Base-by-base conservation (phyloP, 2,113 vertebrate genomes). In the Cavia porcellus region DNA sequence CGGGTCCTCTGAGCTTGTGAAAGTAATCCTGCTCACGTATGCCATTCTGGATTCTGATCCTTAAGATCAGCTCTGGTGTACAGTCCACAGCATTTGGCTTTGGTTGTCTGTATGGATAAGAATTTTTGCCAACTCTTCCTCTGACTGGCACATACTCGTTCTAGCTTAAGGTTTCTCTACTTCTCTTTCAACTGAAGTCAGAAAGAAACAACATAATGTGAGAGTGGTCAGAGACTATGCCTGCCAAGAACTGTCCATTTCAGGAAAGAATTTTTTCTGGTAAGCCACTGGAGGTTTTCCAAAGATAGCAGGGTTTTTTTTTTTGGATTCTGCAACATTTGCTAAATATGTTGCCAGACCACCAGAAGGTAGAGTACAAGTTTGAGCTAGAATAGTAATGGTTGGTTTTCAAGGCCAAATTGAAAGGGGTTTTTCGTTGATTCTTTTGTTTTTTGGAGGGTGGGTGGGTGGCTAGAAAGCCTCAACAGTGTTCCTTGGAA, bases 341-440 rank as follows among this genome's bases (percentile, higher is more conserved):
- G 87, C 94, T 88, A 89, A 94, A 88, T 92, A 28, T 68, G 47
- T 68, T 90, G 64, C 95, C 90, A 96, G 95, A 72, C 62, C 74
- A 96, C 96, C 84, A 94, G 84, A 97, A 97, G 62, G 95, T 42
- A 93, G 96, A 97, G 92, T 93, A 47, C 59, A 96, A 77, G 57
- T 90, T 93, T 59, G 92, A 88, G 38, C 85, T 87, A 96, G 92
- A 97, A 95, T 87, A 95, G 59, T 62, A 45, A 70, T 80, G 92
- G 70, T 70, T 88, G 42, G 0, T 86, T 96, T 97, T 96, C 95
- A 97, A 97, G 77, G 64, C 59, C 93, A 94, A 97, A 88, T 62
- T 68, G 80, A 94, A 50, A 55, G n/a, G n/a, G 55, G 11, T 55
- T 57, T 19, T 57, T 57, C 19, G 4, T 55, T 52, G 52, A 8